Evolutionary conservation across 2,888 invertebrate species (phyloP).

Genomic region (Plebejus melissa): DNA sequence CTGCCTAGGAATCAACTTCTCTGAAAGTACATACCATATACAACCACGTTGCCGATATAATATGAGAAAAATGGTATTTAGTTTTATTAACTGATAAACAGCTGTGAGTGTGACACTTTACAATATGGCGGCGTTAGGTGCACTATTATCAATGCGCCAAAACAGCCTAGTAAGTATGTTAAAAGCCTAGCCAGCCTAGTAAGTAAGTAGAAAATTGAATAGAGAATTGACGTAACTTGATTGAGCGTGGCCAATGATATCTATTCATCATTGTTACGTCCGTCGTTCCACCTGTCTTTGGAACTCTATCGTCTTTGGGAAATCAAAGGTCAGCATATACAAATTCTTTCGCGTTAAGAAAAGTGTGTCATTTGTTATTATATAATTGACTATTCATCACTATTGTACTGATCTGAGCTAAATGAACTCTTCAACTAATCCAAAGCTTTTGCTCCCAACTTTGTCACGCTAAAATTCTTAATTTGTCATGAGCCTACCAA

Average conservation of each 20-base stretch:
- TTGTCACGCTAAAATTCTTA: too few species aligned
- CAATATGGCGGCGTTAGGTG: not conserved
- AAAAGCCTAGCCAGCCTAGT: too few species aligned
- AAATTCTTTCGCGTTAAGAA: conserved; percentile 1
- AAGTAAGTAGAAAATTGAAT: not conserved
- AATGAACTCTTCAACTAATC: not conserved
- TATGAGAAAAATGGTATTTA: not conserved
- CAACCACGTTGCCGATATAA: too few species aligned
- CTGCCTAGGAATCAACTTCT: too few species aligned
- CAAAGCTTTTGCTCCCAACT: too few species aligned
- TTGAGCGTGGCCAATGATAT: conserved; percentile 5
- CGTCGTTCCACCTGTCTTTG: conserved; percentile 9
- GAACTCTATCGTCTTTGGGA: conserved; percentile 7
- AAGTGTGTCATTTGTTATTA: not conserved
- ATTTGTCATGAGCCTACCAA: too few species aligned
- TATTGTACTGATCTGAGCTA: not conserved
- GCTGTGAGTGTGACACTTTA: too few species aligned
- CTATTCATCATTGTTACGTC: conserved; percentile 4
- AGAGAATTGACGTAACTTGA: conserved; percentile 3
- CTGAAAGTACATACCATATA: too few species aligned
- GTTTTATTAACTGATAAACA: too few species aligned
- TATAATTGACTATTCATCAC: not conserved
- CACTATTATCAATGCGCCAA: not conserved
- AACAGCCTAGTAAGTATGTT: not conserved
- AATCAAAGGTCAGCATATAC: not conserved